These are phyloP conservation scores for Oryzaephilus surinamensis DNA, from an alignment of 1,140 invertebrate genomes.

Conservation along the genomic window DNA sequence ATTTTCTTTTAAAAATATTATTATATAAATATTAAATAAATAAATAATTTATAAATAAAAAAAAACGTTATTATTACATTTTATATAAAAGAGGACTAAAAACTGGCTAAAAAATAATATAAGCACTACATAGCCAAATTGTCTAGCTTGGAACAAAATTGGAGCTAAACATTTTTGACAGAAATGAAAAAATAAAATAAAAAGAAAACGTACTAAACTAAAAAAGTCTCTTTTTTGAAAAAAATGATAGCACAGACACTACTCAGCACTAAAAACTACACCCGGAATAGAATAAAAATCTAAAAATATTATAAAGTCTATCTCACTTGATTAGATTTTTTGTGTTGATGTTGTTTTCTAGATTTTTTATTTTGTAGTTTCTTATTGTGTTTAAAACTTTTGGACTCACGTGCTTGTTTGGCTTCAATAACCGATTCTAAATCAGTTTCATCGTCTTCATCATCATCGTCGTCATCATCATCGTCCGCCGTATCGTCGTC, in stretches of 20 bases:
- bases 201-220: too few relatives aligned
- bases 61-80: constrained; percentile 11
- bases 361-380: constrained; percentile 44
- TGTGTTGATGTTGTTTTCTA: constrained; percentile 44
- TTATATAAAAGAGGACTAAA: constrained; percentile 5
- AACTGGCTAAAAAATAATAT: constrained; percentile 4
- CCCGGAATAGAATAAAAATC: too few relatives aligned
- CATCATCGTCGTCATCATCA: constrained; percentile 60
- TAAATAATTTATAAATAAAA: constrained; percentile 18
- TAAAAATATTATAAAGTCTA: constrained; percentile 8
- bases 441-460: constrained; percentile 61
- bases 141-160: constrained; percentile 10
- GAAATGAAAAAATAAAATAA: too few relatives aligned
- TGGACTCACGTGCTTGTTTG: constrained; percentile 69
- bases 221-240: too few relatives aligned
- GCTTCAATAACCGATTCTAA: constrained; percentile 57
- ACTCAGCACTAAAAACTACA: too few relatives aligned
- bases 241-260: too few relatives aligned
- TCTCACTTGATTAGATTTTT: constrained; percentile 21
- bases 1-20: constrained; percentile 16
- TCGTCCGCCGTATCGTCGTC: constrained; percentile 49
- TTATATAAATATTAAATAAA: constrained; percentile 26
- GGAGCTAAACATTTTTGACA: constrained; percentile 9
- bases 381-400: constrained; percentile 43
- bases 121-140: constrained; percentile 3